phyloP scores from a whole-genome alignment of 1,140 invertebrate genomes.

The Trachymyrmex septentrionalis region DNA sequence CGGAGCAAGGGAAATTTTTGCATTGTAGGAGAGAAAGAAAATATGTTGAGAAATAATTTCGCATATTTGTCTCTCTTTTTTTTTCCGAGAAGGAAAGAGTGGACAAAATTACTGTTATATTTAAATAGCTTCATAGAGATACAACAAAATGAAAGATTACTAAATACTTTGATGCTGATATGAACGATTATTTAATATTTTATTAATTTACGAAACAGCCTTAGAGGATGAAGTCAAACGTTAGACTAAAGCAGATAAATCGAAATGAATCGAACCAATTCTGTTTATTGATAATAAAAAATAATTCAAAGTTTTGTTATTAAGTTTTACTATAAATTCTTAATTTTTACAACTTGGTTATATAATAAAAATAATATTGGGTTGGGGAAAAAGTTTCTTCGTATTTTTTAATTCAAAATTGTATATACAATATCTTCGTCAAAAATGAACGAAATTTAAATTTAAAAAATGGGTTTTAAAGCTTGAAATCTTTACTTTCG shows the following conservation, averaged over 20 bases:
- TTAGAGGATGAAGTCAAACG: neutral
- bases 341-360: no score
- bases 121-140: neutral
- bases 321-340: no score
- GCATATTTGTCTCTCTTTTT: neutral
- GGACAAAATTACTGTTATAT: neutral
- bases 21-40: neutral
- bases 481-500: no score
- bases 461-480: no score
- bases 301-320: no score
- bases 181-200: neutral
- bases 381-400: no score
- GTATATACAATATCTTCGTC: no score
- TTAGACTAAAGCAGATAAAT: neutral
- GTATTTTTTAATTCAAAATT: no score
- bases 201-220: neutral
- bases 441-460: no score
- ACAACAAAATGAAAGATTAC: neutral
- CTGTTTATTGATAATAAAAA: no score
- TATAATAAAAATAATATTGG: no score
- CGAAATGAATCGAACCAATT: no score
- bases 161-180: neutral
- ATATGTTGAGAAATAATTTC: neutral
- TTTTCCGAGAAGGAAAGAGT: neutral
- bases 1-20: conserved; percentile 12